phyloP scores from a whole-genome alignment of 1,140 invertebrate species.

The Trachymyrmex cornetzi region DNA sequence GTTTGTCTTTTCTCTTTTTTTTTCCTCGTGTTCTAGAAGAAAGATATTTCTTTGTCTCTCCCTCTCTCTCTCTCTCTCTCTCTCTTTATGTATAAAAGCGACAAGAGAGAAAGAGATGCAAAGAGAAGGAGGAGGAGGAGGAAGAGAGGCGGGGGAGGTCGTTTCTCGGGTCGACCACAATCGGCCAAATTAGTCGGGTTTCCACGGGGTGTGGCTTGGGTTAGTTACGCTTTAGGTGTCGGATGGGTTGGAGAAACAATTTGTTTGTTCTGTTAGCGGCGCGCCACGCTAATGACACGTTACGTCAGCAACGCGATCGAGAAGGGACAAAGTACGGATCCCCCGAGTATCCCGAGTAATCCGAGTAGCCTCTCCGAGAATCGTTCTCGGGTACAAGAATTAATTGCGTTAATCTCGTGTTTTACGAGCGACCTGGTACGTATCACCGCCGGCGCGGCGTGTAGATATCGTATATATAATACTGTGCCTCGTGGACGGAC shows the following conservation, averaged over 20 bases:
- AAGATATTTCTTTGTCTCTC: background rate
- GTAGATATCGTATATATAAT: background rate
- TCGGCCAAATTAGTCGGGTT: constrained; percentile 71
- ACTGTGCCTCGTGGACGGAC: background rate
- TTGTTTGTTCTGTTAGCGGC: constrained; percentile 78
- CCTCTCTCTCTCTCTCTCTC: background rate
- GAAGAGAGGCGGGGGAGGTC: constrained; percentile 7
- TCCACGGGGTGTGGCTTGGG: constrained; percentile 68
- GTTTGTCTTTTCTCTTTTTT: constrained; percentile 27
- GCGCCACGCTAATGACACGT: constrained; percentile 76
- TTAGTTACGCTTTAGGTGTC: constrained; percentile 71
- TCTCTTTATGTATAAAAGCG: background rate
- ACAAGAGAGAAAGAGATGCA: constrained; percentile 19
- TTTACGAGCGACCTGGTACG: constrained; percentile 49
- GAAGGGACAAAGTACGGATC: constrained; percentile 49
- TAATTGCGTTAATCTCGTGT: constrained; percentile 60
- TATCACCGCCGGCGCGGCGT: constrained; percentile 13
- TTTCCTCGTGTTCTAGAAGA: background rate
- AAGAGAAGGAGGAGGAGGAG: background rate
- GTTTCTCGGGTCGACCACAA: constrained; percentile 63
- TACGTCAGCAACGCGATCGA: constrained; percentile 70
- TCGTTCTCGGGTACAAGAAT: constrained; percentile 42
- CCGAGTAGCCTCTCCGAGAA: constrained; percentile 38
- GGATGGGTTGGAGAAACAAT: constrained; percentile 73
- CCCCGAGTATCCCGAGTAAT: constrained; percentile 52